Evolutionary conservation across 2,797 vertebrate genomes (phyloP), one percentile per base, ranked within the genome.

Genomic region (Neosalanx taihuensis): DNA sequence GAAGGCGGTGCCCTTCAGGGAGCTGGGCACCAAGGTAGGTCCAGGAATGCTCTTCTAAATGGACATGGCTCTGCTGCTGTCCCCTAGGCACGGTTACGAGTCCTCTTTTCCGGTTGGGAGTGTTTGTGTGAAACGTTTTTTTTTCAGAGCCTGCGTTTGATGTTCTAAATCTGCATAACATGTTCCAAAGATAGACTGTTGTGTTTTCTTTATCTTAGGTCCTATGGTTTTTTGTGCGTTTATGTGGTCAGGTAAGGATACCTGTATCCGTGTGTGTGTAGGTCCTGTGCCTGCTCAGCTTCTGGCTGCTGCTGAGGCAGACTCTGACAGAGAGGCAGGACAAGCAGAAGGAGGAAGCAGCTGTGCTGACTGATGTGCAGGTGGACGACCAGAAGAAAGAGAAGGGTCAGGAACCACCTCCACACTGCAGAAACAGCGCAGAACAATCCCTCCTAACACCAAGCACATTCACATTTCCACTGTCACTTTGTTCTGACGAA

Each of bases 231-330:
- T 49, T 18, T 72, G 23, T 10, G 60, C 18, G 30, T 70, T 15
- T 70, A 35, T 79, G 67, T 26, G 7, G 15, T 30, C 15, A 6
- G 23, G 31, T 20, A 30, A 64, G 41, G 29, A 61, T 58, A 17
- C 69, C 17, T 64, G 56, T 61, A 20, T 76, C 70, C 65, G 10
- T 71, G 60, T 59, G 20, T 67, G 17, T 86, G 67, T 85, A 99
- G 98, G 92, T 97, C 74, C 90, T 99, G 88, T 99, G 94, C 89
- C 92, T 95, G 77, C 89, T 98, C 89, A 98, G 94, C 62, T 99
- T 99, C 86, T 99, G 98, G 98, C 92, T 99, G 73, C 94, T 99
- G 82, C 92, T 99, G 81, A 94, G 94, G 84, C 98, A 99, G 85
- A 95, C 95, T 2, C 93, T 99, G 31, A 99, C 94, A 12, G 98